Evolutionary conservation across 2,888 invertebrate genomes (phyloP).

Genomic region (Alloscopus bannaensis): DNA sequence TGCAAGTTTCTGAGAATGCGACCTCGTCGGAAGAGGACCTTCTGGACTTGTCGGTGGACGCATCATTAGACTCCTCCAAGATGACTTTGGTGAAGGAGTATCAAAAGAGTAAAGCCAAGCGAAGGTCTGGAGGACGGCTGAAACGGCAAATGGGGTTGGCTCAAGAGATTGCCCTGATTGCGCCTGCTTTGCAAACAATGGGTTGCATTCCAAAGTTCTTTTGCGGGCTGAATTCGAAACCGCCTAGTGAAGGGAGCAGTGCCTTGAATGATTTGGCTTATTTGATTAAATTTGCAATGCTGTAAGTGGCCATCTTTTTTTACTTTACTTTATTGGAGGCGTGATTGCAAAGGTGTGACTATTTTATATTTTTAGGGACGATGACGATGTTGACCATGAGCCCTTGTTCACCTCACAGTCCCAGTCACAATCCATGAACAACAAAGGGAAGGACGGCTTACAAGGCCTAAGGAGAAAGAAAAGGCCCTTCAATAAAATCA

Average conservation of each 20-base stretch:
- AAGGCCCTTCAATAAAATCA: background rate
- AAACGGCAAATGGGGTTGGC: conserved; percentile 54
- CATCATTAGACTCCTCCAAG: conserved; percentile 7
- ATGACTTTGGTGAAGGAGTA: conserved; percentile 12
- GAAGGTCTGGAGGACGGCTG: conserved; percentile 22
- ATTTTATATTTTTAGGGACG: conserved; percentile 40
- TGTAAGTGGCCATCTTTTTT: conserved; percentile 45
- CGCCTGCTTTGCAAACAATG: conserved; percentile 64
- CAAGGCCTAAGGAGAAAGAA: background rate
- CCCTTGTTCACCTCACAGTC: background rate
- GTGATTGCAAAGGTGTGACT: background rate
- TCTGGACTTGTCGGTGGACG: background rate
- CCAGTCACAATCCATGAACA: conserved; percentile 13
- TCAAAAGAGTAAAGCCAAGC: background rate
- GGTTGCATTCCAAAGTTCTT: conserved; percentile 68
- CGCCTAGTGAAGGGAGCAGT: conserved; percentile 32
- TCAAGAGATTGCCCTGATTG: conserved; percentile 55
- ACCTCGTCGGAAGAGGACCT: conserved; percentile 20
- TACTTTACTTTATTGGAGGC: background rate
- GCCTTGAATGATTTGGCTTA: conserved; percentile 64
- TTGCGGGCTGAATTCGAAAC: conserved; percentile 64
- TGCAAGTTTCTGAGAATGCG: conserved; percentile 24
- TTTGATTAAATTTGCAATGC: conserved; percentile 63
- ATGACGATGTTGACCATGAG: conserved; percentile 36
- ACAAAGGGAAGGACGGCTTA: conserved; percentile 50